Conservation (phyloP, 2,113 vertebrate species). For the Nycticorax nycticorax region DNA sequence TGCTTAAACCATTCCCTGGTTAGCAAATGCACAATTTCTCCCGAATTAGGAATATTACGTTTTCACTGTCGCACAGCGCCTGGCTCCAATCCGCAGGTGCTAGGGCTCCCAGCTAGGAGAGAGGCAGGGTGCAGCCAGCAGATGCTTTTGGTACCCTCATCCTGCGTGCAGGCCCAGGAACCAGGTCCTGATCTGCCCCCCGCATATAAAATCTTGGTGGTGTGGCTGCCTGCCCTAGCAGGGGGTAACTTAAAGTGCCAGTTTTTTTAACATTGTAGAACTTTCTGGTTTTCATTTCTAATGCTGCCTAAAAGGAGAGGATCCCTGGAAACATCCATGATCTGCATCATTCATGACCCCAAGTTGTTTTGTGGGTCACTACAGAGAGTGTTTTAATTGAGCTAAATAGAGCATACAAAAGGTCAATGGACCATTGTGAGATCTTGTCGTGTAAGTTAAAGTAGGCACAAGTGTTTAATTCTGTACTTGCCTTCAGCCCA, state of each 20-base stretch:
- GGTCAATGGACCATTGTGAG: slow-evolving; percentile 64
- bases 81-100: fast-evolving
- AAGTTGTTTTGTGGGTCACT: slow-evolving; percentile 59
- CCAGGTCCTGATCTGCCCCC: not conserved
- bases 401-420: slow-evolving; percentile 75
- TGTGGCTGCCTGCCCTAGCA: not conserved
- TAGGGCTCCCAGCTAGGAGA: not conserved
- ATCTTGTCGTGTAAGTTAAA: slow-evolving; percentile 33
- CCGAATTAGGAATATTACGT: not conserved
- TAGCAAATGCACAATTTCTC: not conserved
- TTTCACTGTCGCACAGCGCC: not conserved
- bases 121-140: not conserved
- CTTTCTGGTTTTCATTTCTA: slow-evolving; percentile 35
- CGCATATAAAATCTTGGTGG: not conserved
- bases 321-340: slow-evolving; percentile 36
- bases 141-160: fast-evolving
- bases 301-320: slow-evolving; percentile 2
- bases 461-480: slow-evolving; percentile 45
- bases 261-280: not conserved
- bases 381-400: slow-evolving; percentile 68
- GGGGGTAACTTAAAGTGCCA: not conserved
- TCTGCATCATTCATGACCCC: slow-evolving; percentile 68
- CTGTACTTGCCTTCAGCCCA: not conserved
- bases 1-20: not conserved
- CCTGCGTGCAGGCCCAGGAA: not conserved